These are phyloP conservation scores for Noctua janthe DNA, from an alignment of 2,888 invertebrate genomes.

Conservation along the genomic window DNA sequence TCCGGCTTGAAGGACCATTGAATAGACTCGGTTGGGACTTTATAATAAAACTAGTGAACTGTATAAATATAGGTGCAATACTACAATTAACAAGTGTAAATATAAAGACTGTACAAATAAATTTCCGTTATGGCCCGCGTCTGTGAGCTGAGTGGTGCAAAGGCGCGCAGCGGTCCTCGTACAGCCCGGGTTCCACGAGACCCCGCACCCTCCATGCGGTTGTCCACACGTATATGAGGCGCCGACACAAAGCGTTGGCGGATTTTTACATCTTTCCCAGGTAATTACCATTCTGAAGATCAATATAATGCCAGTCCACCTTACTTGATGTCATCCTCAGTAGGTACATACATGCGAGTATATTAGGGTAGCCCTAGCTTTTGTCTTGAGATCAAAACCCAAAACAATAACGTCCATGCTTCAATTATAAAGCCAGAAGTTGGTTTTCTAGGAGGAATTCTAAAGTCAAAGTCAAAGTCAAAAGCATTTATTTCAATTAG, in stretches of 20 bases:
- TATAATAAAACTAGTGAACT: background rate
- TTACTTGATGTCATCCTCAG: background rate
- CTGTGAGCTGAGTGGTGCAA: background rate
- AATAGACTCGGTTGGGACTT: background rate
- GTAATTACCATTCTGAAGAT: background rate
- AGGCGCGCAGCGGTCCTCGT: no score
- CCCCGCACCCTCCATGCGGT: no score
- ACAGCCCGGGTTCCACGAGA: no score
- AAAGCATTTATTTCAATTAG: no score
- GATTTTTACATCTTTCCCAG: background rate
- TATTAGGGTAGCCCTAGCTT: background rate
- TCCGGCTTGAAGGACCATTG: no score
- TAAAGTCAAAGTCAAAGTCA: no score
- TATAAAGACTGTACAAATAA: background rate
- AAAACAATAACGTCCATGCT: no score
- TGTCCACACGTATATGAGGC: background rate
- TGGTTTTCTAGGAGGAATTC: background rate
- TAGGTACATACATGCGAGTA: no score
- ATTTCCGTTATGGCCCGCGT: background rate
- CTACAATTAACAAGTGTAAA: background rate
- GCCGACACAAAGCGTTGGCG: background rate
- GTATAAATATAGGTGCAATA: background rate
- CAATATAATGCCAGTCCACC: background rate
- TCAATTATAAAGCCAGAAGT: background rate
- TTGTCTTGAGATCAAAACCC: background rate